These are phyloP conservation scores for Seriola aureovittata DNA, from an alignment of 2,113 vertebrate species.

Conservation along the genomic window DNA sequence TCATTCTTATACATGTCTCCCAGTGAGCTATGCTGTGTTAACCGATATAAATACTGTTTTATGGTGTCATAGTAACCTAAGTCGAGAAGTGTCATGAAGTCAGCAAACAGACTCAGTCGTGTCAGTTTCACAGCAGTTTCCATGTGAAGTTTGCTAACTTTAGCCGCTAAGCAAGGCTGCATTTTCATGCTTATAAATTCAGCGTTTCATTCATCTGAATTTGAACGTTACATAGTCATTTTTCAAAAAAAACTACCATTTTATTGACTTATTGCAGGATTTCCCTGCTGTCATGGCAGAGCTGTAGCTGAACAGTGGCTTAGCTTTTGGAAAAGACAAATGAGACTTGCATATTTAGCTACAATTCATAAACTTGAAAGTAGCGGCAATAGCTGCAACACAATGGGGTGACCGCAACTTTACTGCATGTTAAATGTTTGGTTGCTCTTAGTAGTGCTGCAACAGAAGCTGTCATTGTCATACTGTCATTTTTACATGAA, in stretches of 20 bases:
- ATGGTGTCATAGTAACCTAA: not conserved
- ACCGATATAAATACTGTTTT: not conserved
- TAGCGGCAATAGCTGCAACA: not conserved
- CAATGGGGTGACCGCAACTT: not conserved
- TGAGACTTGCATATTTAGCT: not conserved
- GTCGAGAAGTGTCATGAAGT: not conserved
- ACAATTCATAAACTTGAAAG: slow-evolving; percentile 19
- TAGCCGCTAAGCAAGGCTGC: too few species aligned
- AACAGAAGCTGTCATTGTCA: slow-evolving; percentile 1
- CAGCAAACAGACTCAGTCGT: not conserved
- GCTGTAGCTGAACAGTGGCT: not conserved
- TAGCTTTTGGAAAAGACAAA: not conserved
- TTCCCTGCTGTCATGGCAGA: not conserved
- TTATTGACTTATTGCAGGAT: not conserved
- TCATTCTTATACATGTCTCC: too few species aligned
- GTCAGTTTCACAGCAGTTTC: not conserved
- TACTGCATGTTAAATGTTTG: not conserved
- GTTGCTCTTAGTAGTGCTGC: not conserved
- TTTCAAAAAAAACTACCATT: not conserved
- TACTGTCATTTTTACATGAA: slow-evolving; percentile 14
- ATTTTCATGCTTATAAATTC: too few species aligned
- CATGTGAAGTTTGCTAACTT: too few species aligned
- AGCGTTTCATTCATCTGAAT: too few species aligned
- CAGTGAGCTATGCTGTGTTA: too few species aligned
- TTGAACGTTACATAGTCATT: not conserved